Evolutionary conservation across 2,888 invertebrate species (phyloP), one percentile per base, ranked within the genome.

Genomic region (Trichopria drosophilae): DNA sequence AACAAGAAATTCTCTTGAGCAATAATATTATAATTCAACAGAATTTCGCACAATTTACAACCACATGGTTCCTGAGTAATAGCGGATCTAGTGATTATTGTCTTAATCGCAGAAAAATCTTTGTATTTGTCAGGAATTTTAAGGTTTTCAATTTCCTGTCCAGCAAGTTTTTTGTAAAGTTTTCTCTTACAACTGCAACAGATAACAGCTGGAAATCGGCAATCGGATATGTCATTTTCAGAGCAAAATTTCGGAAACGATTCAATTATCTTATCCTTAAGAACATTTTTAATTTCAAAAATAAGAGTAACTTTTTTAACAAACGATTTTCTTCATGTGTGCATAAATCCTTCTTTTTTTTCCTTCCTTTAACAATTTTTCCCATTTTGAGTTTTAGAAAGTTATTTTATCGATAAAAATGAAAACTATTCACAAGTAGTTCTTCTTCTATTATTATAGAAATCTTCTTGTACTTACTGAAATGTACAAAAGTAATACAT

Each of bases 201-300:
- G n/a, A n/a, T n/a, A n/a, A n/a, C n/a, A n/a, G n/a, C n/a, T n/a
- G n/a, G n/a, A n/a, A n/a, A n/a, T n/a, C n/a, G n/a, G n/a, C n/a
- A n/a, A n/a, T 31, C 31, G 31, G 31, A 31, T 31, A 31, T 31
- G 31, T 31, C 31, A 31, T 31, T 31, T 31, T 31, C 12, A 4
- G 12, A 31, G 31, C 31, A 31, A 31, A 31, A 31, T 31, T 31
- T n/a, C 12, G 31, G 31, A 31, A 31, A 31, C 12, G 12, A 31
- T 5, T 6, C 13, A 31, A 31, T 31, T 31, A 31, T 31, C 12
- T n/a, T 31, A 31, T 31, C 31, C 31, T 31, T 31, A 31, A 31
- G 12, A 31, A 31, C 31, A 7, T 31, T 31, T 31, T 31, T 31
- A 31, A 31, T 31, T 31, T 31, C 31, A 31, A 4, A 31, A 31